Evolutionary conservation across 2,888 invertebrate genomes (phyloP).

Genomic region (Dilophus febrilis): DNA sequence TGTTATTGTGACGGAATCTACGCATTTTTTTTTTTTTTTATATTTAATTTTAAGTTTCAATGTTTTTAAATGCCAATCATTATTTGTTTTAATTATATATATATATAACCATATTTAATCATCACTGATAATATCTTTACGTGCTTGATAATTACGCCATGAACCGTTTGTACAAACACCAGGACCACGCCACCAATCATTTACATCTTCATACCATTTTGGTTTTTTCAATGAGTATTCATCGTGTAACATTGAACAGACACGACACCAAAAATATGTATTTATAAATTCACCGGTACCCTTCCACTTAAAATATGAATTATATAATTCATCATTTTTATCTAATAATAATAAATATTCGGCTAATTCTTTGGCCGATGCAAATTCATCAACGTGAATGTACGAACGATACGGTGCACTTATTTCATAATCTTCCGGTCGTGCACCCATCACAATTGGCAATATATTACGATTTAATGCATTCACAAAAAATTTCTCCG

Average conservation of each 20-base stretch:
- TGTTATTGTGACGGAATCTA: no score
- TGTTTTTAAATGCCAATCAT: no score
- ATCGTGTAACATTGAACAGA: constrained; percentile 40
- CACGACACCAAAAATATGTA: constrained; percentile 60
- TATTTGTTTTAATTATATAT: no score
- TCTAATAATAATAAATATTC: constrained; percentile 72
- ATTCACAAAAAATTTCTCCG: constrained; percentile 93
- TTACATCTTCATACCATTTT: constrained; percentile 45
- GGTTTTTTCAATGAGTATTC: constrained; percentile 25
- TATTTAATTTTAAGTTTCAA: no score
- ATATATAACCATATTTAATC: constrained; percentile 21
- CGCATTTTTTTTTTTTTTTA: no score
- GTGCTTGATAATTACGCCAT: constrained; percentile 39
- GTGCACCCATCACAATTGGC: constrained; percentile 92
- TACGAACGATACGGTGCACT: constrained; percentile 81
- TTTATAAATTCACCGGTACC: constrained; percentile 92
- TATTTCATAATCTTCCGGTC: constrained; percentile 76
- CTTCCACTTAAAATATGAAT: constrained; percentile 89
- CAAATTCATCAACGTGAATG: constrained; percentile 92
- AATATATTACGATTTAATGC: constrained; percentile 74
- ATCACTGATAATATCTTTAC: constrained; percentile 28
- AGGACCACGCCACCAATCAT: constrained; percentile 82
- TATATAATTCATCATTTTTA: constrained; percentile 75
- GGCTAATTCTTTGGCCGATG: constrained; percentile 70
- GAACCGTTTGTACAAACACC: constrained; percentile 61